These are phyloP conservation scores for Acyrthosiphon pisum DNA, from an alignment of 1,140 invertebrate species.

Conservation along the genomic window DNA sequence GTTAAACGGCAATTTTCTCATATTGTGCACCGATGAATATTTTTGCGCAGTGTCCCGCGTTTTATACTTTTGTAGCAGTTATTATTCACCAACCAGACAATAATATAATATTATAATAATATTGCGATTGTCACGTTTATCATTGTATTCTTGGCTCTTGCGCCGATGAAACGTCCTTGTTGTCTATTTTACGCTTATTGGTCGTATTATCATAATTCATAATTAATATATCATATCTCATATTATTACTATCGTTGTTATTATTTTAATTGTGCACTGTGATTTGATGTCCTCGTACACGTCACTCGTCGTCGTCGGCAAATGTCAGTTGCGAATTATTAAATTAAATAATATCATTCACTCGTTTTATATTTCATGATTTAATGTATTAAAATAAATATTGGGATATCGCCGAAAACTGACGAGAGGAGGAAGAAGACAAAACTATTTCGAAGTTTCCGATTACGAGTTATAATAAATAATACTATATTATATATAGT, in stretches of 20 bases:
- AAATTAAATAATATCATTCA: not conserved
- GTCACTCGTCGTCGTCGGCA: not conserved
- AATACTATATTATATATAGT: not conserved
- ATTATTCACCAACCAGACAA: not conserved
- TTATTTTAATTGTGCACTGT: not conserved
- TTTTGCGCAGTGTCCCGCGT: not conserved
- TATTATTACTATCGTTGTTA: not conserved
- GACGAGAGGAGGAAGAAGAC: not conserved
- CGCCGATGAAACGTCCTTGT: not conserved
- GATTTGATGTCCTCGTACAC: not conserved
- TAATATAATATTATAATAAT: not conserved
- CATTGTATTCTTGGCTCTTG: not conserved
- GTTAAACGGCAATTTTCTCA: not conserved
- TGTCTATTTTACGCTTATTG: not conserved
- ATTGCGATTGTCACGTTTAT: not conserved
- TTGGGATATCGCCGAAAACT: not conserved
- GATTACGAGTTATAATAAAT: not conserved
- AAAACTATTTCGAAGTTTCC: not conserved
- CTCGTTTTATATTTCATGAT: not conserved
- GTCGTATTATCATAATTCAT: not conserved
- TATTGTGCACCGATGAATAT: not conserved
- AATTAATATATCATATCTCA: not conserved
- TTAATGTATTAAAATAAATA: slow-evolving; percentile 7
- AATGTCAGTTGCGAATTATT: not conserved
- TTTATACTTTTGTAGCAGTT: not conserved